phyloP scores from a whole-genome alignment of 2,888 invertebrate genomes.

The Mactromeris polynyma region DNA sequence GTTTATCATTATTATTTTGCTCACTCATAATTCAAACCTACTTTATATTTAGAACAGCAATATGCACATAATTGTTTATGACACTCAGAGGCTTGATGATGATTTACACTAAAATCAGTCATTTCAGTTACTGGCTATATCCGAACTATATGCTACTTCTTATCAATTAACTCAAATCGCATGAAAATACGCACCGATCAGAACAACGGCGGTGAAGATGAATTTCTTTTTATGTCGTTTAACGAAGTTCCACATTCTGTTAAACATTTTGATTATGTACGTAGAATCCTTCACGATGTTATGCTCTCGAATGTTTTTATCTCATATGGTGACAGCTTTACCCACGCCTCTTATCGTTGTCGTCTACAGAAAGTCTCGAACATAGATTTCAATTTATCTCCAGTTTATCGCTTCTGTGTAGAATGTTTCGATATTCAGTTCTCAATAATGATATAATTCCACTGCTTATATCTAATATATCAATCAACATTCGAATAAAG shows the following conservation, averaged over 20 bases:
- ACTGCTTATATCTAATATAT: too few species aligned
- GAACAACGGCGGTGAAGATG: slow-evolving; percentile 92
- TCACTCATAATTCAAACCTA: neutral
- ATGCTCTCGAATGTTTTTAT: neutral
- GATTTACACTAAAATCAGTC: too few species aligned
- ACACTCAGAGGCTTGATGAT: neutral
- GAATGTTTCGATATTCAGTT: too few species aligned
- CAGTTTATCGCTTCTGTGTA: too few species aligned
- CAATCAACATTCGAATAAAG: too few species aligned
- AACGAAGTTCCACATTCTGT: slow-evolving; percentile 92
- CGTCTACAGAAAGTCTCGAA: too few species aligned
- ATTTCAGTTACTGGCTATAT: neutral
- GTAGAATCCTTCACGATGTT: neutral
- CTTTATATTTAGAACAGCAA: neutral
- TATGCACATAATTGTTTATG: neutral
- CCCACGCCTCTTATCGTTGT: too few species aligned
- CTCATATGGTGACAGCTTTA: too few species aligned
- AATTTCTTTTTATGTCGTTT: slow-evolving; percentile 95
- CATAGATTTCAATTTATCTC: too few species aligned
- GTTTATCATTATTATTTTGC: neutral
- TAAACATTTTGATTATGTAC: slow-evolving; percentile 88
- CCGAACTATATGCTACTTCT: neutral
- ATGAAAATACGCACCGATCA: slow-evolving; percentile 89
- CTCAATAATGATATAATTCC: too few species aligned
- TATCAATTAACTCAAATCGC: neutral